Evolutionary conservation across 2,797 vertebrate species (phyloP).

Genomic region (Podarcis lilfordi): DNA sequence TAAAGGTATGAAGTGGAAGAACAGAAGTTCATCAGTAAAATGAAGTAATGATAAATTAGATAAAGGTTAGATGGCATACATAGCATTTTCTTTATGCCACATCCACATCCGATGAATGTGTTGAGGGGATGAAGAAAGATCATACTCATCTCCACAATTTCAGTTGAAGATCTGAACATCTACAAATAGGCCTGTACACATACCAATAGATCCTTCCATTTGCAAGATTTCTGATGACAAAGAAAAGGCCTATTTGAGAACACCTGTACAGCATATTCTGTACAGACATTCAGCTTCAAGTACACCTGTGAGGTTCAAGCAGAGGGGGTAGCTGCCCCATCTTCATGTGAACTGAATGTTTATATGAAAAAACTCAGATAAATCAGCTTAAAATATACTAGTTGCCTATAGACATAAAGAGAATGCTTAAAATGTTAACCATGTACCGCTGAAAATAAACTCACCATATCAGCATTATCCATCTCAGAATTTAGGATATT

Average conservation of each 20-base stretch:
- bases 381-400: not conserved
- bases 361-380: not conserved
- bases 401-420: not conserved
- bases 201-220: no score
- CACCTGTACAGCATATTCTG: not conserved
- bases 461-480: not conserved
- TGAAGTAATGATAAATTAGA: not conserved
- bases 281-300: not conserved
- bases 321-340: not conserved
- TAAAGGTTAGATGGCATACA: not conserved
- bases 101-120: no score
- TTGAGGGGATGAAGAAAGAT: not conserved
- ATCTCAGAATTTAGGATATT: constrained; percentile 14
- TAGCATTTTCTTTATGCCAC: no score
- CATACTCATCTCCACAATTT: not conserved
- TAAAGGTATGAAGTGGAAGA: no score
- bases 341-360: not conserved
- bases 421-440: not conserved
- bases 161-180: not conserved
- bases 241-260: no score
- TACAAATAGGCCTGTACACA: not conserved
- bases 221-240: no score
- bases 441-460: not conserved
- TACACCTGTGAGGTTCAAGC: not conserved
- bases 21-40: not conserved